Evolutionary conservation across 2,797 vertebrate species (phyloP).

Genomic region (Thamnophis elegans): DNA sequence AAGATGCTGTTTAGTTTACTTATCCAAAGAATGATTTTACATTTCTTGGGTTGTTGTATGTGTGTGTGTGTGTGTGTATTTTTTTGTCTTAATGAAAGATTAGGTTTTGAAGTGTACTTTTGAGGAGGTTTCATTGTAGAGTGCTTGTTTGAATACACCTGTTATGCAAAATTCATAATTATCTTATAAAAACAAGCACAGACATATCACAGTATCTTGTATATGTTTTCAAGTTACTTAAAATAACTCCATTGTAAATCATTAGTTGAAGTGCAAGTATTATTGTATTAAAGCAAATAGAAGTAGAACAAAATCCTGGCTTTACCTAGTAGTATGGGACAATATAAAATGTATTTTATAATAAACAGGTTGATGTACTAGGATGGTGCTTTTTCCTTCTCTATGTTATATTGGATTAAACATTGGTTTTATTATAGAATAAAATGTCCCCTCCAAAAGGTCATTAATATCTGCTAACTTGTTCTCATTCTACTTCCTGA

Average conservation of each 20-base stretch:
- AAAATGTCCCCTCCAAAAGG: background rate
- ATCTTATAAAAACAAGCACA: background rate
- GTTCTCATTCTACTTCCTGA: slow-evolving; percentile 45
- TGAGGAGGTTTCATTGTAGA: background rate
- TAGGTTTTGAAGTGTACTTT: background rate
- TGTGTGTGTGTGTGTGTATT: too few species aligned
- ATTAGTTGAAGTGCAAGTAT: background rate
- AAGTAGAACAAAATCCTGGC: background rate
- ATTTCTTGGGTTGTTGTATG: background rate
- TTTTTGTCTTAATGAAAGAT: background rate
- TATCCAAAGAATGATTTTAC: background rate
- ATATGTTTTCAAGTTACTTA: background rate
- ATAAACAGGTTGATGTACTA: background rate
- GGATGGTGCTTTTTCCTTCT: background rate
- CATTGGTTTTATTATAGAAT: background rate
- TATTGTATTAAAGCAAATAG: background rate
- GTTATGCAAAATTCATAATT: background rate
- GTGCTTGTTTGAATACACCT: background rate
- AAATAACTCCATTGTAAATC: background rate
- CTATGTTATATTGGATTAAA: background rate
- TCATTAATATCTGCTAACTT: background rate
- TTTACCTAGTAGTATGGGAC: background rate
- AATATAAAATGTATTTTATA: background rate
- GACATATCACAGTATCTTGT: background rate
- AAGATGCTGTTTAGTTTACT: background rate